Conservation (phyloP, 2,888 invertebrate species). For the Eupithecia subfuscata region DNA sequence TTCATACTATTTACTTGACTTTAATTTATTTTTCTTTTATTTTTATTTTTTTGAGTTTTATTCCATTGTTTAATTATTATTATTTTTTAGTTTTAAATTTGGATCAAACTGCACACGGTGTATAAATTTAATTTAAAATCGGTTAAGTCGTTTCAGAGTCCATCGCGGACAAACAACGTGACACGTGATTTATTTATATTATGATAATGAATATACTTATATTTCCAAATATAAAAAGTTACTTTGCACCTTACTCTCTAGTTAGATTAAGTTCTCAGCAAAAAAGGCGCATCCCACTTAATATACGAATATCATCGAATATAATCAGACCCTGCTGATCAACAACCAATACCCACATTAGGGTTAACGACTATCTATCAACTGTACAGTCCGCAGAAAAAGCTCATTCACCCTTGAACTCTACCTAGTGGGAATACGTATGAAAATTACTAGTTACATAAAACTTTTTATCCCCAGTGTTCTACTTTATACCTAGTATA, state of each 20-base stretch:
- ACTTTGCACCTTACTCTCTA: not conserved
- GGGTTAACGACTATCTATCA: conserved; percentile 49
- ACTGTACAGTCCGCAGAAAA: conserved; percentile 1
- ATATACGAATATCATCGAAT: conserved; percentile 58
- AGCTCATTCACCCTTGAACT: not conserved
- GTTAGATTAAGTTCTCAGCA: not conserved
- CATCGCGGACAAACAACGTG: too few species aligned
- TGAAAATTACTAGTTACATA: not conserved
- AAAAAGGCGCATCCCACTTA: conserved; percentile 25
- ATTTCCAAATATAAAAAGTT: conserved; percentile 9
- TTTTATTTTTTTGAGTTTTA: too few species aligned
- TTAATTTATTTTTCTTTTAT: too few species aligned
- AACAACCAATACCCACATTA: conserved; percentile 46
- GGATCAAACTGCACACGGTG: too few species aligned
- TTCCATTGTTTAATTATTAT: too few species aligned
- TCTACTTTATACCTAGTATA: conserved; percentile 30
- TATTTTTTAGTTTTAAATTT: too few species aligned
- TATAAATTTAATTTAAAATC: too few species aligned
- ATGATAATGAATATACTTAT: too few species aligned
- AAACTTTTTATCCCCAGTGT: conserved; percentile 24
- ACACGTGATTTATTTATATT: too few species aligned
- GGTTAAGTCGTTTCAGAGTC: too few species aligned
- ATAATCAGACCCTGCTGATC: conserved; percentile 51
- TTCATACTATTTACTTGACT: too few species aligned
- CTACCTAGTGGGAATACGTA: not conserved